Conservation (phyloP, 2,113 vertebrate genomes). For the Dolichotis patagonum region DNA sequence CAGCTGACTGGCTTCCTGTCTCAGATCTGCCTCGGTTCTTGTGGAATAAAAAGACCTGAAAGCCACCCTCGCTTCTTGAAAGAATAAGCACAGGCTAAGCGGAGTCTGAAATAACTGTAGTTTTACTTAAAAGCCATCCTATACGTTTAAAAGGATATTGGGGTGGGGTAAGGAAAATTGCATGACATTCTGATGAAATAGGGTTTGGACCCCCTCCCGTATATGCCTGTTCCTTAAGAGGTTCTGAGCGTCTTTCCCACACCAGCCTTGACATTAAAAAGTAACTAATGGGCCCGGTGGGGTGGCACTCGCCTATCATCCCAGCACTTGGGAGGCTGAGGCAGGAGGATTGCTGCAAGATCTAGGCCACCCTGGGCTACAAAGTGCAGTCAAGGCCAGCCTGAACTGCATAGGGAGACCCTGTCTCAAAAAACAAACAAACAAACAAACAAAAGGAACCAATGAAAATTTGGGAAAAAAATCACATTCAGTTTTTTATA, state of each 20-base stretch:
- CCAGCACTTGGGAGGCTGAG: background rate
- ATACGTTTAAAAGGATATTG: conserved; percentile 30
- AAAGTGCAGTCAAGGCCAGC: background rate
- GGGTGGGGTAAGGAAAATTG: background rate
- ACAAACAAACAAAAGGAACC: background rate
- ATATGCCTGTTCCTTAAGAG: background rate
- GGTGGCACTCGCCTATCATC: background rate
- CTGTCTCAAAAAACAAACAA: background rate
- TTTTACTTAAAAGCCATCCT: conserved; percentile 24
- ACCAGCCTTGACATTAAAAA: conserved; percentile 39
- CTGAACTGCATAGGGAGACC: background rate
- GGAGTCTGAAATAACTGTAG: background rate
- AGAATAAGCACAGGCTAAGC: conserved; percentile 1
- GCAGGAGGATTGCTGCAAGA: background rate
- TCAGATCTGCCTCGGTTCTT: conserved; percentile 21
- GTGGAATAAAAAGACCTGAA: conserved; percentile 10
- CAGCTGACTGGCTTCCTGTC: background rate
- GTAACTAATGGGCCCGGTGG: background rate
- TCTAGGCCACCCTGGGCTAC: background rate
- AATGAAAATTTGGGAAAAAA: conserved; percentile 23
- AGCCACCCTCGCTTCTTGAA: background rate
- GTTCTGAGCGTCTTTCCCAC: background rate
- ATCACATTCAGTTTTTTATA: background rate
- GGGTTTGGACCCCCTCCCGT: background rate
- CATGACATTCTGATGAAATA: background rate